phyloP scores from a whole-genome alignment of 2,888 invertebrate genomes.

The Argynnis bischoffii region DNA sequence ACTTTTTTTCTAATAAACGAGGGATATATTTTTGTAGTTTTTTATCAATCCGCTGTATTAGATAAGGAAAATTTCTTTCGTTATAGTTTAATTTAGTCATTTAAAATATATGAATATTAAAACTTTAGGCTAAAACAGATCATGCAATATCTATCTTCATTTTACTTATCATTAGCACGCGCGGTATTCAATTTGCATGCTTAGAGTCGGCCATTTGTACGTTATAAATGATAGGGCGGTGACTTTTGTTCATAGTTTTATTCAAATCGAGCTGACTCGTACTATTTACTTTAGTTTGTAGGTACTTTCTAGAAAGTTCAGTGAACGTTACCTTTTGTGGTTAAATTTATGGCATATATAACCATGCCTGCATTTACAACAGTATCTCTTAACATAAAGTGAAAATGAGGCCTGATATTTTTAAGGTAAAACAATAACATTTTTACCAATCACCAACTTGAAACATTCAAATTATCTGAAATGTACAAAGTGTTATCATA shows the following conservation, averaged over 20 bases:
- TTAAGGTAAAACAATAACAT: neutral
- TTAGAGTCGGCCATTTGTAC: conserved; percentile 46
- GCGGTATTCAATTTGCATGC: conserved; percentile 55
- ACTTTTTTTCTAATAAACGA: too few species aligned
- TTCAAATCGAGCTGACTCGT: conserved; percentile 28
- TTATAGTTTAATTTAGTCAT: too few species aligned
- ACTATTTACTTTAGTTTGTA: conserved; percentile 8
- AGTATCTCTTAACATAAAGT: neutral
- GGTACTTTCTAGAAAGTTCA: conserved; percentile 29
- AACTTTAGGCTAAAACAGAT: neutral
- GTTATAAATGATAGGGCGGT: conserved; percentile 62
- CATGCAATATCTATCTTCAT: conserved; percentile 11
- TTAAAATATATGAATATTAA: too few species aligned
- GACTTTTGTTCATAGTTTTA: conserved; percentile 41
- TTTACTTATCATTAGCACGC: conserved; percentile 35
- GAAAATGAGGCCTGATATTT: neutral
- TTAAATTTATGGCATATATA: conserved; percentile 17
- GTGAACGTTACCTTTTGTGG: conserved; percentile 15
- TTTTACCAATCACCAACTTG: too few species aligned
- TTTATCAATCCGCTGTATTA: too few species aligned
- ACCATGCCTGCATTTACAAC: neutral
- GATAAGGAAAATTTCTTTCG: too few species aligned
- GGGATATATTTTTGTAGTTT: too few species aligned
- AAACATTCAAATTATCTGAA: too few species aligned
- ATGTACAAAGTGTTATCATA: too few species aligned